These are phyloP conservation scores for Gouania willdenowi DNA, from an alignment of 2,797 vertebrate genomes.

Conservation along the genomic window DNA sequence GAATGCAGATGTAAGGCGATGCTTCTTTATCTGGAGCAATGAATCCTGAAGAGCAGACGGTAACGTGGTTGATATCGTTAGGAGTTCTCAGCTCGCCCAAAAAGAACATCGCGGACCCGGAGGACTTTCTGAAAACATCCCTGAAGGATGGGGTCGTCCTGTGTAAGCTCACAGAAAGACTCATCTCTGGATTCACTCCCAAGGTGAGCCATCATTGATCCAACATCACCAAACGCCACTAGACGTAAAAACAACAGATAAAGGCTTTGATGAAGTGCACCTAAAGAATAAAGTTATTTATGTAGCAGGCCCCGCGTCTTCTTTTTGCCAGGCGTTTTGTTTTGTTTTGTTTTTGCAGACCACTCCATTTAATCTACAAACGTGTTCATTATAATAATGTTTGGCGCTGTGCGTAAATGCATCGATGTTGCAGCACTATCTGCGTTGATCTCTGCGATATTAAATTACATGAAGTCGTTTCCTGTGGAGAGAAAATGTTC, in stretches of 20 bases:
- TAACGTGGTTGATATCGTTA: constrained; percentile 96
- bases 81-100: constrained; percentile 96
- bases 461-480: constrained; percentile 34
- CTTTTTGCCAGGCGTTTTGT: too few species aligned
- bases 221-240: neutral
- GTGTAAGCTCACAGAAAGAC: constrained; percentile 87
- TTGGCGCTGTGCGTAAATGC: too few species aligned
- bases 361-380: neutral
- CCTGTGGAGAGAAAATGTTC: constrained; percentile 70
- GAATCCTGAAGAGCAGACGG: constrained; percentile 93
- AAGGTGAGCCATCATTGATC: constrained; percentile 79
- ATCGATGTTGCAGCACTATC: neutral
- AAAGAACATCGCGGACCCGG: constrained; percentile 90
- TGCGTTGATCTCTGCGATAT: neutral
- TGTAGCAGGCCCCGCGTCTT: constrained; percentile 29
- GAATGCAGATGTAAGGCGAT: constrained; percentile 50
- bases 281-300: constrained; percentile 30
- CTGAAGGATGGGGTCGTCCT: constrained; percentile 92
- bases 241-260: constrained; percentile 3
- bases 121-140: constrained; percentile 87
- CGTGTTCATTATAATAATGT: too few species aligned
- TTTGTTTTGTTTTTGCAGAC: neutral
- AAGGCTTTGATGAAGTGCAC: constrained; percentile 47
- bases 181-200: constrained; percentile 82
- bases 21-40: constrained; percentile 66